Evolutionary conservation across 2,888 invertebrate genomes (phyloP).

Genomic region (Limenitis camilla): DNA sequence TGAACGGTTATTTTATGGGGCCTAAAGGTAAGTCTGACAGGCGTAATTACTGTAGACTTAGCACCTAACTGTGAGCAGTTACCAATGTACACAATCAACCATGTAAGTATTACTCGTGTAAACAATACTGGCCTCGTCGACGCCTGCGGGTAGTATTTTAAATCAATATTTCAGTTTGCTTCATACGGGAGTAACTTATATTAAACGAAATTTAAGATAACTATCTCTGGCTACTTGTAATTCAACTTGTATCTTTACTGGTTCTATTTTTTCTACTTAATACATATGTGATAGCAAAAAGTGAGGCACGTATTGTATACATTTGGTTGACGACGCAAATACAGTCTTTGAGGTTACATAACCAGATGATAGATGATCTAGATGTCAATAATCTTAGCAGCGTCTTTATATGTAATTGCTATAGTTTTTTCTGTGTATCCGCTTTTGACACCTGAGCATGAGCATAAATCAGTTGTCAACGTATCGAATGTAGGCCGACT

Average conservation of each 20-base stretch:
- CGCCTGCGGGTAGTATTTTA: conserved; percentile 36
- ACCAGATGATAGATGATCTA: conserved; percentile 54
- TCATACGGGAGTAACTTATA: not conserved
- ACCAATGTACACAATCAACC: conserved; percentile 46
- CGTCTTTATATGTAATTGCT: conserved; percentile 53
- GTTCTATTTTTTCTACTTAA: conserved; percentile 1
- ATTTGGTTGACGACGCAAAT: conserved; percentile 37
- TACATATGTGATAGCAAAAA: conserved; percentile 9
- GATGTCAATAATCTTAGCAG: conserved; percentile 49
- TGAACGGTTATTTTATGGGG: conserved; percentile 9
- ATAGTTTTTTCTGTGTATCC: conserved; percentile 47
- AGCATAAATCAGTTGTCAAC: conserved; percentile 69
- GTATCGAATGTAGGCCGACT: conserved; percentile 51
- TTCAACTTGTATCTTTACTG: conserved; percentile 4
- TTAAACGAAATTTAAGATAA: conserved; percentile 12
- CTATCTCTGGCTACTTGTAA: conserved; percentile 13
- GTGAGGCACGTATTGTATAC: conserved; percentile 10
- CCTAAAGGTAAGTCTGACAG: conserved; percentile 26
- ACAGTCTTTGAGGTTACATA: conserved; percentile 46
- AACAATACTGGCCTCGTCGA: conserved; percentile 55
- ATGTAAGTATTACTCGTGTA: conserved; percentile 53
- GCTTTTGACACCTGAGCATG: conserved; percentile 60
- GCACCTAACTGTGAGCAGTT: conserved; percentile 43
- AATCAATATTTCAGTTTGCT: conserved; percentile 2
- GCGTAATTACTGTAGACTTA: conserved; percentile 39